phyloP scores from a whole-genome alignment of 2,113 vertebrate genomes.

The Ariopsis seemanni region DNA sequence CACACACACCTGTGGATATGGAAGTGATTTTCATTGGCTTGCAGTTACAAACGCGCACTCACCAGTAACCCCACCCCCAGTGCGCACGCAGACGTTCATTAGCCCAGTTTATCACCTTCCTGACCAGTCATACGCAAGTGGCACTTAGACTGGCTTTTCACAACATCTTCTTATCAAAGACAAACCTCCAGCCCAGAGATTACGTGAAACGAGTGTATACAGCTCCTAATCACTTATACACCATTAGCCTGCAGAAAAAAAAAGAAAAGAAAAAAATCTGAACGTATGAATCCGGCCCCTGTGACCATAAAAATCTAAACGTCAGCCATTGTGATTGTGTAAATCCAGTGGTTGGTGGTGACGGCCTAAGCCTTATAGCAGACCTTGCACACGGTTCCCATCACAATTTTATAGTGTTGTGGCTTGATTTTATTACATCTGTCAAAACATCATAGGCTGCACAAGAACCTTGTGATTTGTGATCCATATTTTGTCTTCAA shows the following conservation, averaged over 20 bases:
- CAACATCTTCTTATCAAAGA: constrained; percentile 51
- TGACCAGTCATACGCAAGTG: constrained; percentile 27
- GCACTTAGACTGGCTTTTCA: constrained; percentile 35
- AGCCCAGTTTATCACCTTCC: constrained; percentile 33
- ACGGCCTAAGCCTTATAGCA: constrained; percentile 64
- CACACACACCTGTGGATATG: constrained; percentile 26
- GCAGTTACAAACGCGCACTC: constrained; percentile 2
- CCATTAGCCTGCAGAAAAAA: constrained; percentile 19
- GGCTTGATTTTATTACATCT: constrained; percentile 74
- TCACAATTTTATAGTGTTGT: constrained; percentile 73
- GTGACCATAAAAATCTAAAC: constrained; percentile 31
- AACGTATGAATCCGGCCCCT: constrained; percentile 18
- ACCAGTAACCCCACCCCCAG: constrained; percentile 10
- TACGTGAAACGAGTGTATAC: constrained; percentile 24
- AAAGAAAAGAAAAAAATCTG: constrained; percentile 13
- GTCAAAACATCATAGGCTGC: constrained; percentile 71
- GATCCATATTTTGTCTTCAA: constrained; percentile 43
- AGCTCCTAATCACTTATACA: constrained; percentile 25
- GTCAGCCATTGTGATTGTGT: constrained; percentile 63
- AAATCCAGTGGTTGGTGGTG: constrained; percentile 57
- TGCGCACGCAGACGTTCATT: constrained; percentile 16
- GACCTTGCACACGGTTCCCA: constrained; percentile 70
- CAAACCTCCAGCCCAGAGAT: constrained; percentile 50
- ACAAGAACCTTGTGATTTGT: constrained; percentile 48
- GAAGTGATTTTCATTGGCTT: constrained; percentile 31